Evolutionary conservation across 2,888 invertebrate genomes (phyloP).

Genomic region (Gastrophysa polygoni): DNA sequence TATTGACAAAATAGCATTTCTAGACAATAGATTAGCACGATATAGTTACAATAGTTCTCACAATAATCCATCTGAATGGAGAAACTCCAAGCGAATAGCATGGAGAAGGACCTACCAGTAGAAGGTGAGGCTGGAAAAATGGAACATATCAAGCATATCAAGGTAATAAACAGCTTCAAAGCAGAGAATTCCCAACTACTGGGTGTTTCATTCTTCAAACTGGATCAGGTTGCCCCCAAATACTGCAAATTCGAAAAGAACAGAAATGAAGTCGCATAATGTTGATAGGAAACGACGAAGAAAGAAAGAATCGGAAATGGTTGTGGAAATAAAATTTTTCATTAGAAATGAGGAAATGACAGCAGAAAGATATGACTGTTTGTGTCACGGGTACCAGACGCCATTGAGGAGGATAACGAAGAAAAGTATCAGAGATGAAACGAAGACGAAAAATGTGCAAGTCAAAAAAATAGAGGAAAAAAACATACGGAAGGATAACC

Average conservation of each 20-base stretch:
- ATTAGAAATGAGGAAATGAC: background rate
- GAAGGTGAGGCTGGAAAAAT: no score
- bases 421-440: background rate
- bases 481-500: background rate
- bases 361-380: background rate
- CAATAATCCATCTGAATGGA: no score
- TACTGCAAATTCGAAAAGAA: slow-evolving; percentile 7
- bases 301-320: background rate
- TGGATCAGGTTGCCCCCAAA: slow-evolving; percentile 3
- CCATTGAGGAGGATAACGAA: background rate
- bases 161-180: no score
- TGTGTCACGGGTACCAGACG: background rate
- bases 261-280: slow-evolving; percentile 3
- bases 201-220: no score
- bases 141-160: no score
- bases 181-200: no score
- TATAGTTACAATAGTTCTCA: no score
- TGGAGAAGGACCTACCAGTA: no score
- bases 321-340: background rate
- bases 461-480: background rate
- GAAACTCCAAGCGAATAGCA: no score
- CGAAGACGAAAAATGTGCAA: background rate
- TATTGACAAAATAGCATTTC: no score
- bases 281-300: background rate
- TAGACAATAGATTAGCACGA: no score